phyloP scores from a whole-genome alignment of 2,888 invertebrate genomes.

The Heliothis peltigera region DNA sequence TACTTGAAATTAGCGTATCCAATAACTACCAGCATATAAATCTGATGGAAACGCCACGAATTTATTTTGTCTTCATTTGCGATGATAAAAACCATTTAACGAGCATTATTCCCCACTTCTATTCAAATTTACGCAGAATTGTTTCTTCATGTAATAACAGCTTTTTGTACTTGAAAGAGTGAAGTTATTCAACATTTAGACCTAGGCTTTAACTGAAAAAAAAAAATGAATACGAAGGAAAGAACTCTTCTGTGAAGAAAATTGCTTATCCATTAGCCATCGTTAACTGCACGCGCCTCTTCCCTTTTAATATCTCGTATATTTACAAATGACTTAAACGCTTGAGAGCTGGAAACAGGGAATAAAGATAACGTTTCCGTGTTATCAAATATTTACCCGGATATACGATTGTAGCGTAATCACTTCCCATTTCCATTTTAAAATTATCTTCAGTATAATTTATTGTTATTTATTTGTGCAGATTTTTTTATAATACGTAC shows the following conservation, averaged over 20 bases:
- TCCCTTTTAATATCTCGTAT: conserved; percentile 10
- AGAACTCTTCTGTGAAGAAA: not conserved
- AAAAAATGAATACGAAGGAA: not conserved
- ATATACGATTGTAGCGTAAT: not conserved
- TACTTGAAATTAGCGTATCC: too few relatives aligned
- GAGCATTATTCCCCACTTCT: too few relatives aligned
- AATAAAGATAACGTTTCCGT: not conserved
- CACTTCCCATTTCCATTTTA: not conserved
- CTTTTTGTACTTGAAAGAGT: too few relatives aligned
- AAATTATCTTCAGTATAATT: not conserved
- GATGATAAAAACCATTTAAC: too few relatives aligned
- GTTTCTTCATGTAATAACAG: too few relatives aligned
- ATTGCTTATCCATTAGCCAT: conserved; percentile 16
- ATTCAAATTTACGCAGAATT: too few relatives aligned
- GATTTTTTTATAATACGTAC: too few relatives aligned
- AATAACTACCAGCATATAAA: too few relatives aligned
- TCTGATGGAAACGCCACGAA: too few relatives aligned
- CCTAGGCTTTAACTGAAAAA: not conserved
- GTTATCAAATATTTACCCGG: conserved; percentile 1
- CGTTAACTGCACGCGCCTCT: conserved; percentile 22
- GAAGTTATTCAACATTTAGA: too few relatives aligned
- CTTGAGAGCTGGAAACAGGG: not conserved
- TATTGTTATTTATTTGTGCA: not conserved
- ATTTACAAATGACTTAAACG: conserved; percentile 16
- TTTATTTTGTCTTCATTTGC: too few relatives aligned